These are phyloP conservation scores for Arctia plantaginis DNA, from an alignment of 2,888 invertebrate genomes.

Conservation along the genomic window DNA sequence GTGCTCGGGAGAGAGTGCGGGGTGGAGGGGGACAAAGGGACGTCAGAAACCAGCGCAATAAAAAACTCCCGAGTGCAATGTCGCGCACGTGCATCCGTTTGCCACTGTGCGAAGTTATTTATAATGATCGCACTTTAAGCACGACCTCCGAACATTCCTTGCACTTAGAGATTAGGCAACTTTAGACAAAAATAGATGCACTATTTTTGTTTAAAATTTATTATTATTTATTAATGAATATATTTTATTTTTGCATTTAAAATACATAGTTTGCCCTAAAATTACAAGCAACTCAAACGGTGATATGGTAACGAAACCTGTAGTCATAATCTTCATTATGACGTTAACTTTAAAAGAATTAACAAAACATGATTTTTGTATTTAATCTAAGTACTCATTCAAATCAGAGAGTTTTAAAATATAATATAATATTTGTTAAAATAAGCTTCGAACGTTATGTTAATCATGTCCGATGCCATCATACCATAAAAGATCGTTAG, in stretches of 20 bases:
- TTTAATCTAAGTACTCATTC: neutral
- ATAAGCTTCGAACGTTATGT: neutral
- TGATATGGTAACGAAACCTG: neutral
- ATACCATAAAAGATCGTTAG: slow-evolving; percentile 49
- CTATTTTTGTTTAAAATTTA: slow-evolving; percentile 9
- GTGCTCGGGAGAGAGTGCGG: slow-evolving; percentile 47
- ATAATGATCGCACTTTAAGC: slow-evolving; percentile 54
- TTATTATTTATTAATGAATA: neutral
- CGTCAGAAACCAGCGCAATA: slow-evolving; percentile 68
- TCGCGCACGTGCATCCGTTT: slow-evolving; percentile 85
- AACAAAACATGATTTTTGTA: neutral
- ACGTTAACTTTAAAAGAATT: neutral
- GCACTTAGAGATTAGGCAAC: slow-evolving; percentile 25
- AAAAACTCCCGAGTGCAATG: slow-evolving; percentile 72
- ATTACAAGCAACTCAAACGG: no score
- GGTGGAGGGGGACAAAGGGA: slow-evolving; percentile 41
- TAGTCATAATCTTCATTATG: no score
- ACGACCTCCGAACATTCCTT: slow-evolving; percentile 34
- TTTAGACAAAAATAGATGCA: slow-evolving; percentile 14
- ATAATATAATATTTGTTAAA: neutral
- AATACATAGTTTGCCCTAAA: neutral
- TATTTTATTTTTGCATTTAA: neutral
- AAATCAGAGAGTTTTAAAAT: neutral
- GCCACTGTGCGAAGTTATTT: slow-evolving; percentile 81
- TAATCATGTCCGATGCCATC: slow-evolving; percentile 44